These are phyloP conservation scores for Lutjanus erythropterus DNA, from an alignment of 2,113 vertebrate species.

Conservation along the genomic window DNA sequence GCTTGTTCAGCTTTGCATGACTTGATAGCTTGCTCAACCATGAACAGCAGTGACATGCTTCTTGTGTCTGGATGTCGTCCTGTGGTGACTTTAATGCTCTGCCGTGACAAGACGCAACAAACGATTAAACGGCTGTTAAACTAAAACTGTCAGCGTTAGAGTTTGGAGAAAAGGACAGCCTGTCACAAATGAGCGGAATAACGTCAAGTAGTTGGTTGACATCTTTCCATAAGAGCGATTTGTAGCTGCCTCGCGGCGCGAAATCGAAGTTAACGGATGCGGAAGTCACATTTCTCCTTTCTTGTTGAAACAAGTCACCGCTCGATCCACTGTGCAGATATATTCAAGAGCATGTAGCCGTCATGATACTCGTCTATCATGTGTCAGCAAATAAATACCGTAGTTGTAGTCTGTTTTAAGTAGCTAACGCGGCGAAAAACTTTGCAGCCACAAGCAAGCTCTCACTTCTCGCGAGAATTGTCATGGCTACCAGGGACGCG, in stretches of 20 bases:
- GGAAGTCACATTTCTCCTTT: conserved; percentile 60
- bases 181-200: too few species aligned
- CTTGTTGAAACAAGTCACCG: not conserved
- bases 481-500: not conserved
- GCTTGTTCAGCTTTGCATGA: conserved; percentile 75
- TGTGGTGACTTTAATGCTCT: not conserved
- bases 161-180: not conserved
- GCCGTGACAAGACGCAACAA: not conserved
- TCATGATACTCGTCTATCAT: not conserved
- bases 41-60: conserved; percentile 70
- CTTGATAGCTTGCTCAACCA: conserved; percentile 67
- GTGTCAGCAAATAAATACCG: rapidly evolving
- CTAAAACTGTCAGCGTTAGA: too few species aligned
- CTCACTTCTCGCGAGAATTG: conserved; percentile 70
- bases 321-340: too few species aligned
- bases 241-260: conserved; percentile 11
- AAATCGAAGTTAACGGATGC: conserved; percentile 51
- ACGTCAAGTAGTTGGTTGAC: too few species aligned
- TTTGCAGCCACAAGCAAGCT: not conserved
- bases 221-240: not conserved
- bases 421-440: not conserved
- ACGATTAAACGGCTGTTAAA: not conserved
- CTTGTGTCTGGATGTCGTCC: not conserved
- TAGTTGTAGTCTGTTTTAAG: not conserved
- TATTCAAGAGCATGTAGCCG: not conserved